Conservation (phyloP, 2,888 invertebrate species). For the Calliscelio sp. region DNA sequence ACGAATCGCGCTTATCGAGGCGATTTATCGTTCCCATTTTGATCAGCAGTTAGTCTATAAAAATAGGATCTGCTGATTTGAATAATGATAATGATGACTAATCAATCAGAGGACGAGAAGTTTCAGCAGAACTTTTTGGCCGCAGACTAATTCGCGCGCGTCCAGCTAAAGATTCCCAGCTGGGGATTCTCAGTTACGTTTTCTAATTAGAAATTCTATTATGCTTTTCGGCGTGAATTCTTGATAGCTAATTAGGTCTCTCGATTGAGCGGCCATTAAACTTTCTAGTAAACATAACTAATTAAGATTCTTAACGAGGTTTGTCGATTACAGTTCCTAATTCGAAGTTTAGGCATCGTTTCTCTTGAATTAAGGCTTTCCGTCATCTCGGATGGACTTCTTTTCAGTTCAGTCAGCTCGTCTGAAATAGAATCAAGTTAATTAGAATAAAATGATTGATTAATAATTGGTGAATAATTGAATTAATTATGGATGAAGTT, state of each 20-base stretch:
- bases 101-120: too few relatives aligned
- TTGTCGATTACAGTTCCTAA: conserved; percentile 15
- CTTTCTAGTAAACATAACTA: conserved; percentile 25
- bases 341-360: conserved; percentile 1
- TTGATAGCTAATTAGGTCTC: conserved; percentile 30
- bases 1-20: conserved; percentile 42
- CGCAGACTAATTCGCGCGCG: too few relatives aligned
- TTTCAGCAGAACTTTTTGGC: too few relatives aligned
- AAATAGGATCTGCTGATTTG: conserved; percentile 37
- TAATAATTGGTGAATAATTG: too few relatives aligned
- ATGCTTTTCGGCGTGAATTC: conserved; percentile 33
- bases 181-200: conserved; percentile 19
- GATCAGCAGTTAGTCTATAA: too few relatives aligned
- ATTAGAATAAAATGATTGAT: too few relatives aligned
- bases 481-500: too few relatives aligned
- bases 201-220: conserved; percentile 42
- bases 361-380: neutral
- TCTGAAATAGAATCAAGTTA: too few relatives aligned
- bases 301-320: conserved; percentile 30
- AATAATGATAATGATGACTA: conserved; percentile 50
- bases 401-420: too few relatives aligned
- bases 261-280: conserved; percentile 14
- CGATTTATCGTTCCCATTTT: conserved; percentile 58
- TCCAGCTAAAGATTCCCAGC: conserved; percentile 21
- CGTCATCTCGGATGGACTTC: too few relatives aligned